These are phyloP conservation scores for Formica selysi DNA, from an alignment of 1,140 invertebrate species.

Conservation along the genomic window DNA sequence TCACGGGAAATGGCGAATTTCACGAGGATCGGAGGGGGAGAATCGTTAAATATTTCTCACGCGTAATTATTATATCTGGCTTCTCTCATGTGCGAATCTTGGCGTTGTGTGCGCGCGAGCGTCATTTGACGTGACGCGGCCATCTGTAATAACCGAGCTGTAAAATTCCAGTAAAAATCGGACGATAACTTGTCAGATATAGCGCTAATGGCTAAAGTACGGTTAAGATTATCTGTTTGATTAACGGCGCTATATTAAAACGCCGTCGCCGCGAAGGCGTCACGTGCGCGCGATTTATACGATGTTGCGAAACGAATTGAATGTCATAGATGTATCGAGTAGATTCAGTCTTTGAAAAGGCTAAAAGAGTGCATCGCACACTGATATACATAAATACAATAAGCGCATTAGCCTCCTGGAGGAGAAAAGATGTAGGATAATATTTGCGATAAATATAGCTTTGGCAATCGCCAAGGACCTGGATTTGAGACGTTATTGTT, in stretches of 20 bases:
- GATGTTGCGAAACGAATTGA: slow-evolving; percentile 41
- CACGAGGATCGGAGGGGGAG: background rate
- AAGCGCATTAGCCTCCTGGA: slow-evolving; percentile 29
- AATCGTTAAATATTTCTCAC: background rate
- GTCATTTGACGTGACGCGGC: background rate
- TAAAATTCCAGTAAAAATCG: slow-evolving; percentile 49
- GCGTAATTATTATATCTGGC: slow-evolving; percentile 33
- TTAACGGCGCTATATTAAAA: slow-evolving; percentile 50
- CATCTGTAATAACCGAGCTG: slow-evolving; percentile 43
- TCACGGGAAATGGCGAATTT: background rate
- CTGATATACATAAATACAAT: slow-evolving; percentile 24
- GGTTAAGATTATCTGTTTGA: slow-evolving; percentile 56
- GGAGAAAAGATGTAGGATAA: slow-evolving; percentile 43
- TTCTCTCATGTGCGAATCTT: background rate
- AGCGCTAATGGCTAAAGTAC: slow-evolving; percentile 7
- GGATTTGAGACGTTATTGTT: slow-evolving; percentile 80
- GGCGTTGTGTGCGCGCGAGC: background rate
- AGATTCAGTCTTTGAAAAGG: background rate
- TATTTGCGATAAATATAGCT: slow-evolving; percentile 54
- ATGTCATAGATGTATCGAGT: background rate
- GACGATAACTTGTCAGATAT: slow-evolving; percentile 12
- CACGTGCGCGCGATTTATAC: slow-evolving; percentile 40
- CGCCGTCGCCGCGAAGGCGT: background rate
- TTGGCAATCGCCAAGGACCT: slow-evolving; percentile 26
- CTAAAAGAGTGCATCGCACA: too few species aligned